Conservation (phyloP, 2,113 vertebrate genomes). For the Salvelinus sp. region DNA sequence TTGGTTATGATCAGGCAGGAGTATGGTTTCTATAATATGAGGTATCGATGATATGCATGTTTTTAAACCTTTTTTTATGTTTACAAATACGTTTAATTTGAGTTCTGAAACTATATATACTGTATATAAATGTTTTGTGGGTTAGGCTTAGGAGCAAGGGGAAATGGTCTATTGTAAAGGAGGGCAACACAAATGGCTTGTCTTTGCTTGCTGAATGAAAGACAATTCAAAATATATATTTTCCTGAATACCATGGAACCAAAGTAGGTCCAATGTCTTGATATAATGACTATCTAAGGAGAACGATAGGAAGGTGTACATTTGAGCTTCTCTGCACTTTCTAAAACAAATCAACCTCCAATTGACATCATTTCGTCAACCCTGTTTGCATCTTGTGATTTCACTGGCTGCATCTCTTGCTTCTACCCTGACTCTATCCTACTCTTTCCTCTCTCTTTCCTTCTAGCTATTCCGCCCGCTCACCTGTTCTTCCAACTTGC, state of each 20-base stretch:
- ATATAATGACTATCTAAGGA: background rate
- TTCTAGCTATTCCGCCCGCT: slow-evolving; percentile 1
- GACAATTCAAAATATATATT: background rate
- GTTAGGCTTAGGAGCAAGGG: background rate
- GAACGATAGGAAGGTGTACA: background rate
- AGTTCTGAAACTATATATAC: background rate
- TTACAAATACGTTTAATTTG: background rate
- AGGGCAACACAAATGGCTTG: too few species aligned
- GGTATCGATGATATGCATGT: background rate
- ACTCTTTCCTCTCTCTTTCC: slow-evolving; percentile 60
- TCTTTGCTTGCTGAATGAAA: background rate
- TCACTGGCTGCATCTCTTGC: slow-evolving; percentile 30
- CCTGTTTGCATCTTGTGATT: background rate
- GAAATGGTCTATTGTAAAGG: background rate
- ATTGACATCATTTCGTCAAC: background rate
- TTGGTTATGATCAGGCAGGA: background rate
- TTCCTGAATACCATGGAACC: too few species aligned
- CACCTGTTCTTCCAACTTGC: slow-evolving; percentile 41
- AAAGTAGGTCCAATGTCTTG: background rate
- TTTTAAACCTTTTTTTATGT: too few species aligned
- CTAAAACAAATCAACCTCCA: background rate
- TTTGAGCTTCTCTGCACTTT: background rate
- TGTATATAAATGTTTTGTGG: background rate
- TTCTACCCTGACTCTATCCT: slow-evolving; percentile 45
- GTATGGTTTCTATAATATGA: background rate